Evolutionary conservation across 2,797 vertebrate species (phyloP), one percentile per base, ranked within the genome.

Genomic region (Orestias chungarensis): DNA sequence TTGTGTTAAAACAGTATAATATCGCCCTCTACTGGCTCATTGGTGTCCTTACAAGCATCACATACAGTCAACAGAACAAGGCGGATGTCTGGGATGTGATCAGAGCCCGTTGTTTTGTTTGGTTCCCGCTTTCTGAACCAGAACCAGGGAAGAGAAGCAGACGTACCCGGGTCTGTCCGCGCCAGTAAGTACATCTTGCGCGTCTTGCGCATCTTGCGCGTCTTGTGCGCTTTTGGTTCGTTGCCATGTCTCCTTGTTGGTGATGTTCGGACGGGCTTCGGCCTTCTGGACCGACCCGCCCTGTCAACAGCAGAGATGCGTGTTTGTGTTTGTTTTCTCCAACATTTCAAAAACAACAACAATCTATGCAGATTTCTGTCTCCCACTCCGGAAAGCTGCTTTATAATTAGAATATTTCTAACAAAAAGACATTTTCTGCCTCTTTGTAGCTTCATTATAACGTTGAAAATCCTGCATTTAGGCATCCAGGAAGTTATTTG

Each of bases 121-220:
- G n/a, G 49, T n/a, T 25, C 66, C 18, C 38, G 46, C 2, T 61
- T 42, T 74, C 18, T 33, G 65, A 31, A 79, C 40, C 62, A 70
- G 12, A 5, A n/a, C n/a, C n/a, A 7, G 20, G 38, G 25, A 46
- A 33, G 33, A 27, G 66, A 10, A 76, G 27, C 14, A 54, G 31
- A 14, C n/a, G n/a, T n/a, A n/a, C n/a, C 55, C 50, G 57, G 61
- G 2, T 40, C 55, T 10, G 35, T 64, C 50, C 15, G 46, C 31
- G 64, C 9, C 49, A 70, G 89, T 87, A 74, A 40, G 88, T 81
- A 70, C 47, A n/a, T n/a, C n/a, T n/a, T n/a, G 23, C 47, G 17
- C 52, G 33, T 42, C 64, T 29, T 43, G 9, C 54, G n/a, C 68
- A n/a, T n/a, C n/a, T n/a, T n/a, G 23, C 47, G 17, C 52, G 33